A percentile compares a stretch with the other conserved stretches of the same genome.
Conservation (phyloP, 1,140 invertebrate genomes). For the Brachionus angularis region DNA sequence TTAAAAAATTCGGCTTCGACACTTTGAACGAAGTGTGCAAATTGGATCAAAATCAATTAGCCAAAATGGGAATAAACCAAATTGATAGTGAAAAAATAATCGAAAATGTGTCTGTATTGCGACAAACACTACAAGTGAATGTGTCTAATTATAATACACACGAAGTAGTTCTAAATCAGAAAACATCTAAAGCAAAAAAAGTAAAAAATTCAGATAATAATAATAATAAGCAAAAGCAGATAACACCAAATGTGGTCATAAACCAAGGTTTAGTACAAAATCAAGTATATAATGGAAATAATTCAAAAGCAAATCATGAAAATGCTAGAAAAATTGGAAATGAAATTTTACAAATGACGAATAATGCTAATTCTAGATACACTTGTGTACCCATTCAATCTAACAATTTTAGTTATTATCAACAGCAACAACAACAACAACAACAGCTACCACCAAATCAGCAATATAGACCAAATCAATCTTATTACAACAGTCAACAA, state of each 20-base stretch:
- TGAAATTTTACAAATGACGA: conserved; percentile 34
- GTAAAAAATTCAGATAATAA: too few relatives aligned
- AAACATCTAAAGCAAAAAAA: too few relatives aligned
- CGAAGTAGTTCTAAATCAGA: too few relatives aligned
- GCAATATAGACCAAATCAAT: too few relatives aligned
- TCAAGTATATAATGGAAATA: too few relatives aligned
- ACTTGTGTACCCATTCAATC: conserved; percentile 25
- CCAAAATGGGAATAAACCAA: conserved; percentile 20
- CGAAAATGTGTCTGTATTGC: conserved; percentile 29
- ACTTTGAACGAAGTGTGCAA: conserved; percentile 42
- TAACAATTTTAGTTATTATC: neutral
- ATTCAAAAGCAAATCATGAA: neutral
- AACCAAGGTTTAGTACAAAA: conserved; percentile 42
- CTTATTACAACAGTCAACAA: too few relatives aligned
- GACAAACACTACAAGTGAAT: conserved; percentile 29
- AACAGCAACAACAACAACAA: neutral
- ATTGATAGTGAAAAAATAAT: conserved; percentile 36
- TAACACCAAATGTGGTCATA: conserved; percentile 16
- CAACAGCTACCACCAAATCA: too few relatives aligned
- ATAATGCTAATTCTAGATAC: conserved; percentile 19
- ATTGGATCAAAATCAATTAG: conserved; percentile 9
- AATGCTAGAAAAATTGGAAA: conserved; percentile 7
- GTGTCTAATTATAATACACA: neutral
- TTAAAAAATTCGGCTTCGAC: conserved; percentile 38
- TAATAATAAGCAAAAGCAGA: too few relatives aligned